Evolutionary conservation across 2,888 invertebrate genomes (phyloP), one percentile per base, ranked within the genome.

Genomic region (Troglohyphantes excavatus): DNA sequence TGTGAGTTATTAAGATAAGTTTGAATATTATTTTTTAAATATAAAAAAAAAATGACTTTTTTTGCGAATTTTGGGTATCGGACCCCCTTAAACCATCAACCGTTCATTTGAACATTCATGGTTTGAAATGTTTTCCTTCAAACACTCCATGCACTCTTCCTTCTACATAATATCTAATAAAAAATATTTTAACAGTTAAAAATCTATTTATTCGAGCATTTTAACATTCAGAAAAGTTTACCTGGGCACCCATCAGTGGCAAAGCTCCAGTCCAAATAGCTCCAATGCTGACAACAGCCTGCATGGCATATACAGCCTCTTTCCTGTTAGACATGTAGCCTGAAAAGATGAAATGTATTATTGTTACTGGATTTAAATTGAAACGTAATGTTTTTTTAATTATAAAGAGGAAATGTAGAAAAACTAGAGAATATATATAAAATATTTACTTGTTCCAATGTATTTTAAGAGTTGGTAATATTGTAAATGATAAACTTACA

Each of bases 201-300:
- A n/a, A n/a, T n/a, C n/a, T n/a, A n/a, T n/a, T n/a, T n/a, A n/a
- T n/a, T n/a, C n/a, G n/a, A n/a, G n/a, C n/a, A n/a, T n/a, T n/a
- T n/a, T 39, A 43, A 46, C 21, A 73, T 26, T 46, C 26, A 21
- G 9, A 21, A 43, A n/a, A 46, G 5, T 27, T 29, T 88, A 94
- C 94, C 89, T 93, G 93, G 17, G 94, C 93, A 86, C 95, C 95
- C 92, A 95, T 94, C 91, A 95, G 94, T 2, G 95, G 94, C 2
- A 94, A 94, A 0, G 95, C 94, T 9, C 94, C 94, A 81, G 94
- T 94, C 95, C 95, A 95, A 0, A 94, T 93, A 2, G 95, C 95
- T 39, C 95, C 95, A 27, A 95, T 92, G 87, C 94, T 94, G 0
- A 94, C 93, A 5, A 94, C 93, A 19, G 94, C 95, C 84, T 95